Evolutionary conservation across 2,797 vertebrate species (phyloP).

Genomic region (Valencia hispanica): DNA sequence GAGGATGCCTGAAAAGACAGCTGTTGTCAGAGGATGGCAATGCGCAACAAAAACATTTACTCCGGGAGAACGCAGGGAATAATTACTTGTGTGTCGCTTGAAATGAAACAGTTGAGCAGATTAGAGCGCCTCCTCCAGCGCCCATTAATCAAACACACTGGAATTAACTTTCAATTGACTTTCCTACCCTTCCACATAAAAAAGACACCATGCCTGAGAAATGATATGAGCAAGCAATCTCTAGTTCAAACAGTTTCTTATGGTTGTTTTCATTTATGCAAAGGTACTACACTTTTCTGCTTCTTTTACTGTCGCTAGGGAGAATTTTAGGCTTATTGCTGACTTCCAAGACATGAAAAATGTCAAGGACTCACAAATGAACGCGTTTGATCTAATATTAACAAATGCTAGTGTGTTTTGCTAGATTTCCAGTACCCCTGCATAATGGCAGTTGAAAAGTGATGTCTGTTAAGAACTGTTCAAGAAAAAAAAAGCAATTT

Average conservation of each 20-base stretch:
- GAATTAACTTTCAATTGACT: slow-evolving; percentile 86
- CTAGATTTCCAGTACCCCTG: neutral
- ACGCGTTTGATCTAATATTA: neutral
- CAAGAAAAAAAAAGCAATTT: neutral
- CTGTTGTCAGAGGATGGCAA: slow-evolving; percentile 33
- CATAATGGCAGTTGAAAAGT: neutral
- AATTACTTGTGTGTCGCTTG: slow-evolving; percentile 72
- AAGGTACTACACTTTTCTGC: neutral
- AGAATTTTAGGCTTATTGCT: slow-evolving; percentile 9
- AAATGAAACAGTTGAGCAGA: slow-evolving; percentile 75
- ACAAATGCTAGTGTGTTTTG: neutral
- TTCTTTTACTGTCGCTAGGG: slow-evolving; percentile 16
- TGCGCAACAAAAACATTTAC: slow-evolving; percentile 73
- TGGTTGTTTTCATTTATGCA: slow-evolving; percentile 29
- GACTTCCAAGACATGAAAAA: neutral
- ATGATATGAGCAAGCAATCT: slow-evolving; percentile 59
- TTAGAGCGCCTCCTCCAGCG: slow-evolving; percentile 74
- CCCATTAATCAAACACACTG: slow-evolving; percentile 83
- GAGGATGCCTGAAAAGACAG: slow-evolving; percentile 55
- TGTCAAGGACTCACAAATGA: neutral
- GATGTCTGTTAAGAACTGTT: neutral
- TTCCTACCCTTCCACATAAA: slow-evolving; percentile 70
- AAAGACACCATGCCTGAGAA: slow-evolving; percentile 70
- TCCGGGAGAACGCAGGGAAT: slow-evolving; percentile 54
- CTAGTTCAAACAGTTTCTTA: slow-evolving; percentile 62